A percentile compares a stretch with the other conserved stretches of the same genome.
Evolutionary conservation across 2,113 vertebrate genomes (phyloP).

Genomic region (Rhadina sibilatrix): DNA sequence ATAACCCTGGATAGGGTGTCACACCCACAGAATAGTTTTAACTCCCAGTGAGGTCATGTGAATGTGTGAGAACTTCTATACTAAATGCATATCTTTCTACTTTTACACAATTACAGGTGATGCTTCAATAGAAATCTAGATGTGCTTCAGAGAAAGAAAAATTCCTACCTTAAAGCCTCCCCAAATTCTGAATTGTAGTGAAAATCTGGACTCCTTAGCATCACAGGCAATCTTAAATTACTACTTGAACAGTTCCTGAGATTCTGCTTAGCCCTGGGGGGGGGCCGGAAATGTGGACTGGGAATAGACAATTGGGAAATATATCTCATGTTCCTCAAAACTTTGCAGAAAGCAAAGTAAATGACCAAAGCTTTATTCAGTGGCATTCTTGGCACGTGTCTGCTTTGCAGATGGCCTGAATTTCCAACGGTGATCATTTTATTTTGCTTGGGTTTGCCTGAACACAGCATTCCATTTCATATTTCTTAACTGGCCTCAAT

Average conservation of each 20-base stretch:
- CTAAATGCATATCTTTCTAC: background rate
- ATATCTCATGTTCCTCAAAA: background rate
- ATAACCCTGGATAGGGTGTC: background rate
- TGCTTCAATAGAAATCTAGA: background rate
- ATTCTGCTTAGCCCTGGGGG: background rate
- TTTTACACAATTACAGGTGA: background rate
- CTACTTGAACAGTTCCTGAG: background rate
- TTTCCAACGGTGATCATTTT: fast-evolving
- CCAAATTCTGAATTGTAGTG: background rate
- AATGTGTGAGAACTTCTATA: background rate
- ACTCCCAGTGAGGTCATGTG: background rate
- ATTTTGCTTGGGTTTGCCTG: background rate
- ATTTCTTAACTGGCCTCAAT: background rate
- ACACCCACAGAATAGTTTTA: background rate
- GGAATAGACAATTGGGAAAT: background rate
- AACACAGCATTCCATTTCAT: background rate
- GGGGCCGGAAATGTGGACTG: no score
- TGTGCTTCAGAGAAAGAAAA: background rate
- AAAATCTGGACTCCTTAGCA: background rate
- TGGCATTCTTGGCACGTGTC: background rate
- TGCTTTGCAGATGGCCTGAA: background rate
- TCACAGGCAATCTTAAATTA: background rate
- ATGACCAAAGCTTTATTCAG: background rate
- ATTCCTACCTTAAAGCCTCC: background rate
- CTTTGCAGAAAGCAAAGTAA: background rate